Base-by-base conservation (phyloP, 2,113 vertebrate species). In the Anseranas semipalmata region DNA sequence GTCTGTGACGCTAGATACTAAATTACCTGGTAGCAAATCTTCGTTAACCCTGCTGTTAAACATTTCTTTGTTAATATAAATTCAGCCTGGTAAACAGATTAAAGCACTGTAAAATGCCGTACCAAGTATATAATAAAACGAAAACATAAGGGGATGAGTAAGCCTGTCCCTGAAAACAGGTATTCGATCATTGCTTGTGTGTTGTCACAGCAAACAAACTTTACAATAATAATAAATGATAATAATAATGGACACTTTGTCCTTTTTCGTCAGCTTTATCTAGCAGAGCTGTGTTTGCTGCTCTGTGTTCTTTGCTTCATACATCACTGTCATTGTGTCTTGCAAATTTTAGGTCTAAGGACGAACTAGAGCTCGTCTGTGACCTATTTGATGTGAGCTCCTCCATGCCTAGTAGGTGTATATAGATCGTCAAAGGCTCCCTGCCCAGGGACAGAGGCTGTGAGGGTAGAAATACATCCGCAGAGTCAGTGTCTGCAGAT, bases 321-420 rank as follows among this genome's bases (percentile, higher is more conserved):
- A 89, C 48, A 46, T 56, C 32, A 21, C 58, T 62, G 82, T 30
- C 66, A 48, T 8, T 9, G 71, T 82, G 85, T 43, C 72, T 60
- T 8, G 27, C 12, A 17, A 39, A 20, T 15, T 27, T 14, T 8
- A 20, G 35, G 17, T 6, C 10, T 24, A 9, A 32, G 41, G 11
- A 30, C 58, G 13, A 16, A 2, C 19, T 8, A 3, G 39, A 74
- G 28, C 24, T 50, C 2, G 2, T 13, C 24, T 35, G 10, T 50
- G 52, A 9, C 0, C 16, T 32, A 6, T 20, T 71, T 1, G 2
- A 0, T 83, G 32, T 14, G 11, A 24, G 2, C 13, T 8, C 14
- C 9, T 33, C 14, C 6, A 0, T 0, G 14, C 19, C 39, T 32
- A 16, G 8, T 7, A 28, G 45, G 35, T 21, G 7, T 0, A 6